Evolutionary conservation across 2,113 vertebrate species (phyloP), one percentile per base, ranked within the genome.

Genomic region (Gopherus flavomarginatus): DNA sequence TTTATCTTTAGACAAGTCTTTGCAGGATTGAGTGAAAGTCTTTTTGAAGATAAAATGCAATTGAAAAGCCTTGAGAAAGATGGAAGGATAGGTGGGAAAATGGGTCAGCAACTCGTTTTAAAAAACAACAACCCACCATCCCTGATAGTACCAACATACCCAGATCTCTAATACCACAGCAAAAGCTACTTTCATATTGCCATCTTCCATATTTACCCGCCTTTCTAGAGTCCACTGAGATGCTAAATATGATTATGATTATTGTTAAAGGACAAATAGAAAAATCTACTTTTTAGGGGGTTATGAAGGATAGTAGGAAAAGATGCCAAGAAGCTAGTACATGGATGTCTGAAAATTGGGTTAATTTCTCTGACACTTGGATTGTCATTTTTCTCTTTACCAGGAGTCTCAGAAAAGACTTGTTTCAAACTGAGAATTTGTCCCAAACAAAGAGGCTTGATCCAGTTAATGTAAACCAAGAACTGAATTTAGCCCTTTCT

Each of bases 401-500:
- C 81, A 84, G 59, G 59, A 69, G 77, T 21, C 42, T 81, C 50
- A 57, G 88, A 86, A 75, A 94, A 93, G 92, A 92, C 11, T 83
- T 86, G 5, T 85, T 91, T 82, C 85, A 92, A 80, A 59, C 35
- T 72, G 85, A 93, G 47, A 7, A 47, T 86, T 44, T 85, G 11
- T 90, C 94, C 95, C 80, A 72, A 90, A 69, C 1, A 27, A 62
- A 62, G 57, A 38, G 59, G 56, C 47, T 95, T 84, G 83, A 86
- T 47, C 87, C 24, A 35, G 35, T 87, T 27, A 89, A 31, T 59
- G 53, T 89, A 96, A 97, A 94, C 95, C 83, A 96, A 88, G 79
- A 88, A 49, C 87, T 90, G 8, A 91, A 92, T 96, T 53, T 50
- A 57, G 4, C 6, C 91, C 10, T 44, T 93, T 38, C 78, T 93